A percentile compares a stretch with the other conserved stretches of the same genome.
Evolutionary conservation across 2,888 invertebrate genomes (phyloP).

Genomic region (Epinotia demarniana): DNA sequence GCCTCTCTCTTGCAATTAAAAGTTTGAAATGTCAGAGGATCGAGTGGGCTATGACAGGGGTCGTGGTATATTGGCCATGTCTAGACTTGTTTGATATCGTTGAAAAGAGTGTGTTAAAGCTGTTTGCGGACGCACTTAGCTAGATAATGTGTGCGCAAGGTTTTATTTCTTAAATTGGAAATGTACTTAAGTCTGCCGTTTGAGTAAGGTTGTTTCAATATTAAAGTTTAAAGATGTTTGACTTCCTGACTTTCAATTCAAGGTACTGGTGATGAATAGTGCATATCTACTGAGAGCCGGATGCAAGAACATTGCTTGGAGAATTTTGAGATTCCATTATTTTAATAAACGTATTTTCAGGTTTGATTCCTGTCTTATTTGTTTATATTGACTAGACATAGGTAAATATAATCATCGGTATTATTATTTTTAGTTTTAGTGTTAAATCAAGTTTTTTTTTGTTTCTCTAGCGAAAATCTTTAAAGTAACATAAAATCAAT

Average conservation of each 20-base stretch:
- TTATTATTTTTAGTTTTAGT: no score
- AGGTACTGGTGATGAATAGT: background rate
- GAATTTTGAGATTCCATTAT: background rate
- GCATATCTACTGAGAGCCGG: background rate
- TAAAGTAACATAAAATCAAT: conserved; percentile 12
- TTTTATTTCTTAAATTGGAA: conserved; percentile 58
- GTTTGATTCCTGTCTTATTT: no score
- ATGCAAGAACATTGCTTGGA: conserved; percentile 9
- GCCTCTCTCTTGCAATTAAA: conserved; percentile 39
- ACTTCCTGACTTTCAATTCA: background rate
- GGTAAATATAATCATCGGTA: no score
- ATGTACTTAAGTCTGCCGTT: conserved; percentile 51
- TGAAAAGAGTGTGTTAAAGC: conserved; percentile 72
- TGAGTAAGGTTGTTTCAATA: conserved; percentile 21
- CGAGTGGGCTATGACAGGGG: conserved; percentile 42
- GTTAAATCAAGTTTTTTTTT: no score
- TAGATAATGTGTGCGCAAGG: conserved; percentile 66
- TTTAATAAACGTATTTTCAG: background rate
- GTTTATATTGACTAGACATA: no score
- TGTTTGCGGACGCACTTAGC: conserved; percentile 76
- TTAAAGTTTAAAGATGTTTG: conserved; percentile 20
- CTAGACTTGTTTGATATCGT: conserved; percentile 77
- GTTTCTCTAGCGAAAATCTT: background rate
- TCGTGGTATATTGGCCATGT: conserved; percentile 58
- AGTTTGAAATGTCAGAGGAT: background rate